Evolutionary conservation across 1,140 invertebrate genomes (phyloP), one percentile per base, ranked within the genome.

Genomic region (Apis cerana): DNA sequence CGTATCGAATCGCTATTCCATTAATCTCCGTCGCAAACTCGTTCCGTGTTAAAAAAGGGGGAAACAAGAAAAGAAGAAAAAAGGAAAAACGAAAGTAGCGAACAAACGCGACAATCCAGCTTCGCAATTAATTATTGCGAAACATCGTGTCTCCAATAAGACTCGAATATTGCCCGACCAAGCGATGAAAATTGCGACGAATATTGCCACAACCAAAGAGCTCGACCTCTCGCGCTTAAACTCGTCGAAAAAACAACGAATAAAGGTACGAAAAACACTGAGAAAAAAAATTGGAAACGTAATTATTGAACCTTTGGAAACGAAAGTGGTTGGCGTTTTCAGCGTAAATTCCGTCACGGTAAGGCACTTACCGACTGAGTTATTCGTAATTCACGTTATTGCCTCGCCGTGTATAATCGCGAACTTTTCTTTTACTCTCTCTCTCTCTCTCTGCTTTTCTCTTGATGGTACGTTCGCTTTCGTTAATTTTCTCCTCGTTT

Each of bases 71-170:
- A 17, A 8, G 8, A 56, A 17, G 9, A 62, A 62, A 62, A 62
- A 62, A 15, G 54, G 27, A 77, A 58, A 77, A 64, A 23, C 23
- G 48, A 48, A 23, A n/a, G 33, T 33, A 56, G 71, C 33, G n/a
- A 15, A 48, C 71, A 23, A 74, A 52, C 50, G 52, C 71, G 52
- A 58, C n/a, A 48, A 54, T n/a, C 52, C 70, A 43, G 27, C 50
- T 33, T 65, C 15, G 79, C 75, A 80, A 80, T 80, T 80, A 75
- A 80, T 75, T 43, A 43, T 43, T 17, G 79, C 52, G 69, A 27
- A 64, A 56, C 59, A 10, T 56, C 33, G 54, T 33, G 56, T 43
- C 59, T 50, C 23, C 52, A 54, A 80, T 58, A 33, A 59, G 67
- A 62, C 61, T n/a, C 62, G 80, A 75, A 81, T 81, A 75, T 81